Evolutionary conservation across 1,140 invertebrate species (phyloP), one percentile per base, ranked within the genome.

Genomic region (Battus philenor): DNA sequence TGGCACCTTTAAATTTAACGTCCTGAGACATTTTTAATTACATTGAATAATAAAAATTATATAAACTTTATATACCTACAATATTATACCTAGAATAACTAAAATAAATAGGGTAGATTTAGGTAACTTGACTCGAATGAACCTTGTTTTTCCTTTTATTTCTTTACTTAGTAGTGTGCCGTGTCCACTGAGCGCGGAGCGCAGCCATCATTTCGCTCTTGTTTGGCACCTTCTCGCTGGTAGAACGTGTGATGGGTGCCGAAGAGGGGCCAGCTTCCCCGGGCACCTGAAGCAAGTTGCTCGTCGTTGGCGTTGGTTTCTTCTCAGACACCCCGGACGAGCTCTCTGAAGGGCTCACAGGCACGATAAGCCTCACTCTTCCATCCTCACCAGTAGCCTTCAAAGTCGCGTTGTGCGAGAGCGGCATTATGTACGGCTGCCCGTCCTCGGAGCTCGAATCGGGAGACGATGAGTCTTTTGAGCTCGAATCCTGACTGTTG

Each of bases 141-240:
- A 10, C 10, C 31, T 7, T 31, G 10, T 47, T 53, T 27, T 11
- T 11, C 31, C 9, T 47, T 53, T 27, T 11, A 30, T 30, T 11
- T 11, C 15, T 67, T 82, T 90, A 96, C 80, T 95, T 95, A 8
- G 94, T 95, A 1, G 94, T 96, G 65, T 95, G 94, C 59, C 94
- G 86, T 0, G 93, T 93, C 94, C 94, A 96, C 18, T 91, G 89
- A 0, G 92, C 91, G 43, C 94, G 87, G 43, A 95, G 89, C 59
- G 94, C 92, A n/a, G 90, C 90, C 91, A 95, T 93, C 54, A 94
- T 86, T 68, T 95, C 93, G 68, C 91, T 95, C 24, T 93, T 88
- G 58, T 94, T 92, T 1, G 94, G 93, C 30, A 95, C 90, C 75
- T 94, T 92, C 50, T 95, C 94, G 80, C 93, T 95, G 1, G 94